Base-by-base conservation (phyloP, 2,113 vertebrate species). In the Melanocharis versteri region DNA sequence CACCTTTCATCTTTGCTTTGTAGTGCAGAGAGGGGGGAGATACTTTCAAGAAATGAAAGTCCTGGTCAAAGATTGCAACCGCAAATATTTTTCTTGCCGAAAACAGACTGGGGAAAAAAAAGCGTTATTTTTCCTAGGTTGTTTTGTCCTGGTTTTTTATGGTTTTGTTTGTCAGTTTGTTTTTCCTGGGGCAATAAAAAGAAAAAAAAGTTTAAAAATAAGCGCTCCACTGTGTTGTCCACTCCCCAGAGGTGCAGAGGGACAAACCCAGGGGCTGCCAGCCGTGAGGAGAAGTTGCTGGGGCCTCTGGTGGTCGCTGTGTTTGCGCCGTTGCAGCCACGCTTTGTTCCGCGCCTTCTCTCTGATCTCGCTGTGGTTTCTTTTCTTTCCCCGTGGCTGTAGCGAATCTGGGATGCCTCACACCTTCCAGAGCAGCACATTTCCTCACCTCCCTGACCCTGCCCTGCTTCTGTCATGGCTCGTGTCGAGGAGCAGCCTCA, bases 51-150 rank as follows among this genome's bases (percentile, higher is more conserved):
- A 83, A 93, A 69, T 45, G 1, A 54, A 45, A 62, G 13, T 54
- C 24, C 24, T 28, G 8, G 33, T 39, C 20, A 92, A 85, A 83
- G 93, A 60, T 22, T n/a, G 3, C 5, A 23, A 16, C 18, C 10
- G 30, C 76, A 44, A 21, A n/a, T n/a, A 9, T 14, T 23, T 44
- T 72, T 39, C 7, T 27, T 4, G 0, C 24, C 33, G 30, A 82
- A 57, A 73, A 26, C 10, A 53, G 9, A 51, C 6, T 20, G 10
- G 17, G 23, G 2, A 7, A n/a, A 30, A 70, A 83, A 23, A 18
- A 0, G 1, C 6, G 2, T 26, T 50, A 7, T 47, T 91, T 69
- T 89, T 87, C 31, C 8, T 24, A 10, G 2, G 2, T 37, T 40
- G 26, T 16, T 42, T 22, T 27, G 4, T 22, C 22, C 44, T 17